A percentile compares a stretch with the other conserved stretches of the same genome.
Conservation (phyloP, 2,888 invertebrate species). For the Leucoptera coffeella region DNA sequence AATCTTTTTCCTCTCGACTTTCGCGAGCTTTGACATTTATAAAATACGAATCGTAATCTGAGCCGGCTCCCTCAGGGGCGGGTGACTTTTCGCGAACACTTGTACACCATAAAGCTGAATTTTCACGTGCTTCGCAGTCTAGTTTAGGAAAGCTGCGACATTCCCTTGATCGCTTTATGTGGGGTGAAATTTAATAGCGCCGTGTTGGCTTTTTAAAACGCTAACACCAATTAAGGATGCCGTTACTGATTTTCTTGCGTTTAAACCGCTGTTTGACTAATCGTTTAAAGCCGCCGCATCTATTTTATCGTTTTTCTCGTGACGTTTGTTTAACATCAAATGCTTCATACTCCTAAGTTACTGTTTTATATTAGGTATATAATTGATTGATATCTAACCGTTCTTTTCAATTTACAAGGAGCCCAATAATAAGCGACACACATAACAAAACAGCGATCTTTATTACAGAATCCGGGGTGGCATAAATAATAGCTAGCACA, state of each 20-base stretch:
- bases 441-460: slow-evolving; percentile 5
- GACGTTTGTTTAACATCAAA: no score
- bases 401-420: no score
- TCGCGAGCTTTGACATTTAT: slow-evolving; percentile 23
- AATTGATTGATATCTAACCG: no score
- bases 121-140: slow-evolving; percentile 28
- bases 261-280: no score
- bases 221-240: no score
- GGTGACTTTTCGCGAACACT: slow-evolving; percentile 6
- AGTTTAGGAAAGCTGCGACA: slow-evolving; percentile 16
- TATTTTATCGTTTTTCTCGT: no score
- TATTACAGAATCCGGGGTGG: slow-evolving; percentile 7
- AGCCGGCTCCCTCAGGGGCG: slow-evolving; percentile 4
- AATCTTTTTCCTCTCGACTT: slow-evolving; percentile 18
- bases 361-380: no score
- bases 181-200: background rate
- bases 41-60: slow-evolving; percentile 22
- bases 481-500: slow-evolving; percentile 7
- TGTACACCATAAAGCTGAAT: slow-evolving; percentile 26
- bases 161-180: slow-evolving; percentile 7
- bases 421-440: background rate
- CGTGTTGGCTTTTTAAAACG: no score
- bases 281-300: no score
- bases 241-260: no score
- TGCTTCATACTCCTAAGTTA: no score